phyloP scores from a whole-genome alignment of 1,140 invertebrate species.

The Condylostylus longicornis region DNA sequence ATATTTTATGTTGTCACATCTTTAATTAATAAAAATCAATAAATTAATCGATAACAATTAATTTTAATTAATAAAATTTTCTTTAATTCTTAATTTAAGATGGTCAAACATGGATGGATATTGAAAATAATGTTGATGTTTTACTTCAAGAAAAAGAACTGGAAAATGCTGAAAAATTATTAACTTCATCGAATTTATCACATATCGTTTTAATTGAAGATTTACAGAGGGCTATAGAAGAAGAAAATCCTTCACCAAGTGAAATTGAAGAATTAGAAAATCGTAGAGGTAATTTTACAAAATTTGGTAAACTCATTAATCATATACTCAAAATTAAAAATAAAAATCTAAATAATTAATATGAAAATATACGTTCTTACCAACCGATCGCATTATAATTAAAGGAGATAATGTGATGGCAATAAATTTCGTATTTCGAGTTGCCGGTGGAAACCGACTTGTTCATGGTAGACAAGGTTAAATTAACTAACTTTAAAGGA shows the following conservation, averaged over 20 bases:
- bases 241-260: conserved; percentile 53
- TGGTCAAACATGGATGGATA: conserved; percentile 51
- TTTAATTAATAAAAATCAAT: conserved; percentile 3
- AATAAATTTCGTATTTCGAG: too few species aligned
- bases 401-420: too few species aligned
- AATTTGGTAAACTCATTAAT: conserved; percentile 7
- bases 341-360: too few species aligned
- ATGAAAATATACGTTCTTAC: too few species aligned
- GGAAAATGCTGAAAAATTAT: conserved; percentile 36
- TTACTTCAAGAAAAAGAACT: conserved; percentile 43
- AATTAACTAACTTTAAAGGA: too few species aligned
- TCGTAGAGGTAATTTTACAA: conserved; percentile 58
- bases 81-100: conserved; percentile 41
- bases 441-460: too few species aligned
- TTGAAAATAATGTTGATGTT: conserved; percentile 47
- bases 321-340: too few species aligned
- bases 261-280: conserved; percentile 49
- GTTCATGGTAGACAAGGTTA: too few species aligned
- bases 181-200: conserved; percentile 39
- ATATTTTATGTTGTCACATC: too few species aligned
- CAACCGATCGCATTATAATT: too few species aligned
- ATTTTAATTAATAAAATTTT: neutral
- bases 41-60: neutral
- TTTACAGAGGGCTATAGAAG: conserved; percentile 57
- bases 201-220: conserved; percentile 56